phyloP scores from a whole-genome alignment of 2,888 invertebrate species.

The Gymnocheta viridis region DNA sequence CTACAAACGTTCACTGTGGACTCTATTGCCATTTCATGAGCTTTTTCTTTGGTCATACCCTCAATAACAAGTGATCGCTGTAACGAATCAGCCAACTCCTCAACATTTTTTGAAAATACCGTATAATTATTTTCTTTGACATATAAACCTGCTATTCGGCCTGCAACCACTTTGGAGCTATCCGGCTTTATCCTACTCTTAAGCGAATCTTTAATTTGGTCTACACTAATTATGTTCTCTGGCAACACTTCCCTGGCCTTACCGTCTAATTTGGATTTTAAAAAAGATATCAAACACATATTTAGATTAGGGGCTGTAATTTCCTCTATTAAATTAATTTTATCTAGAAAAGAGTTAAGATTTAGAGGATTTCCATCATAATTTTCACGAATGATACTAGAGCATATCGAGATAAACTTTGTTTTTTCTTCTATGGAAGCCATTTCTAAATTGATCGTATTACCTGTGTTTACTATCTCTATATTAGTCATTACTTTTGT shows the following conservation, averaged over 20 bases:
- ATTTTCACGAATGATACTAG: neutral
- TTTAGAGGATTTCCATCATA: too few relatives aligned
- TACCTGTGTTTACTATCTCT: too few relatives aligned
- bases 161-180: too few relatives aligned
- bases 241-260: slow-evolving; percentile 17
- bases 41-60: too few relatives aligned
- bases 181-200: slow-evolving; percentile 18
- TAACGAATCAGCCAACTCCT: slow-evolving; percentile 4
- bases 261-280: too few relatives aligned
- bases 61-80: neutral
- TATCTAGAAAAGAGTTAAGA: too few relatives aligned
- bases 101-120: neutral
- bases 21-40: too few relatives aligned
- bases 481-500: too few relatives aligned
- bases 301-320: neutral
- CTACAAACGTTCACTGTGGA: too few relatives aligned
- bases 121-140: slow-evolving; percentile 15
- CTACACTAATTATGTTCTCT: neutral
- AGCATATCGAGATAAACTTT: neutral
- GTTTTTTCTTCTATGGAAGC: neutral
- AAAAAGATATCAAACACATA: neutral
- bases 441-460: neutral
- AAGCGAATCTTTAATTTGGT: slow-evolving; percentile 18
- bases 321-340: slow-evolving; percentile 19
- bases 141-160: too few relatives aligned